These are phyloP conservation scores for Rhaphigaster nebulosa DNA, from an alignment of 2,888 invertebrate genomes.

Conservation along the genomic window DNA sequence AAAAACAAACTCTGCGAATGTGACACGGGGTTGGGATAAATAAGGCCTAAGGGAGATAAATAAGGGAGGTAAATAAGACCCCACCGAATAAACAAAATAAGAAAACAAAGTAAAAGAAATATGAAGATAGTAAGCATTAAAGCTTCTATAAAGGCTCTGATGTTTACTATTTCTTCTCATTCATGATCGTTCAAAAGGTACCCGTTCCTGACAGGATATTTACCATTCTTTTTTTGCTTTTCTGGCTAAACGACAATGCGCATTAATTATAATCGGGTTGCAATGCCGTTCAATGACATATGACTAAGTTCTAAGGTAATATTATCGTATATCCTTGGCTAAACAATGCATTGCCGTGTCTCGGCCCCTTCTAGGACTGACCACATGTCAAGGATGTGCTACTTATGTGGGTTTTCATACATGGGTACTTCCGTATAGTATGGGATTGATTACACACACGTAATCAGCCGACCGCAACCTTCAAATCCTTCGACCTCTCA, in stretches of 20 bases:
- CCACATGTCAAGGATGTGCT: neutral
- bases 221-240: too few relatives aligned
- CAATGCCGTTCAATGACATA: neutral
- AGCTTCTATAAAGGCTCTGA: too few relatives aligned
- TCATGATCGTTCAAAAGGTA: neutral
- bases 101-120: too few relatives aligned
- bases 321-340: neutral
- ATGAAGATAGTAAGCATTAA: too few relatives aligned
- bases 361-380: neutral
- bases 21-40: too few relatives aligned
- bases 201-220: neutral
- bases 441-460: too few relatives aligned
- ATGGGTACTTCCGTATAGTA: neutral
- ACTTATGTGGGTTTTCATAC: neutral
- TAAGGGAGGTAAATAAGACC: too few relatives aligned
- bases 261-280: neutral
- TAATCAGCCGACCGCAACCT: neutral
- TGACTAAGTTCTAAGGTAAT: neutral
- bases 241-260: neutral
- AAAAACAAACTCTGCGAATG: too few relatives aligned
- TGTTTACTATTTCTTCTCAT: neutral
- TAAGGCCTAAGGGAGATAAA: too few relatives aligned
- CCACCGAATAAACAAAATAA: too few relatives aligned
- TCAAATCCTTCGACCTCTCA: constrained; percentile 1
- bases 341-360: neutral